Conservation (phyloP, 2,888 invertebrate species). For the Parnassius glacialis region DNA sequence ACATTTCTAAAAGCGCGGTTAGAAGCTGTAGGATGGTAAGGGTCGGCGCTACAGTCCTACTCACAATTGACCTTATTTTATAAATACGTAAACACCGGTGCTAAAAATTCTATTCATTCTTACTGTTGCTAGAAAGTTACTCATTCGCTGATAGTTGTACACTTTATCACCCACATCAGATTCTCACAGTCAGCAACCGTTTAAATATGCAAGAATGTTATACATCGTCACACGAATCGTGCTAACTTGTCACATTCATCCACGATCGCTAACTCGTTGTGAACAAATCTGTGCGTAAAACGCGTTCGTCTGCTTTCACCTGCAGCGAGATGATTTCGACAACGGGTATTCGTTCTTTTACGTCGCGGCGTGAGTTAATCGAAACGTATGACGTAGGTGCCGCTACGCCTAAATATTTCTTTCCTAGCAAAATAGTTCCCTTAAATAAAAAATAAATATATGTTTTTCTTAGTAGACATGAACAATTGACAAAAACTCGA, state of each 20-base stretch:
- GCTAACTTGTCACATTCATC: constrained; percentile 21
- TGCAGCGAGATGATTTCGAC: constrained; percentile 29
- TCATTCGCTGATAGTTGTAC: constrained; percentile 1
- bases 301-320: constrained; percentile 40
- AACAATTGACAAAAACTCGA: too few relatives aligned
- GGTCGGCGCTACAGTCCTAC: too few relatives aligned
- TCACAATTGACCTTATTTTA: too few relatives aligned
- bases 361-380: constrained; percentile 4
- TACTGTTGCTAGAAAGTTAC: too few relatives aligned
- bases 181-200: constrained; percentile 10
- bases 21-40: too few relatives aligned
- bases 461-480: too few relatives aligned
- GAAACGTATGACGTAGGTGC: constrained; percentile 4
- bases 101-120: too few relatives aligned
- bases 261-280: constrained; percentile 20
- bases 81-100: too few relatives aligned
- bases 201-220: constrained; percentile 25
- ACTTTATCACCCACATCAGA: constrained; percentile 1
- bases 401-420: constrained; percentile 18
- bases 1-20: too few relatives aligned
- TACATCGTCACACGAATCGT: constrained; percentile 5
- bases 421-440: not conserved
- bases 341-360: constrained; percentile 21
- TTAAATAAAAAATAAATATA: too few relatives aligned
- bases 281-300: constrained; percentile 34